Evolutionary conservation across 2,113 vertebrate genomes (phyloP), one percentile per base, ranked within the genome.

Genomic region (Prochilodus magdalenae): DNA sequence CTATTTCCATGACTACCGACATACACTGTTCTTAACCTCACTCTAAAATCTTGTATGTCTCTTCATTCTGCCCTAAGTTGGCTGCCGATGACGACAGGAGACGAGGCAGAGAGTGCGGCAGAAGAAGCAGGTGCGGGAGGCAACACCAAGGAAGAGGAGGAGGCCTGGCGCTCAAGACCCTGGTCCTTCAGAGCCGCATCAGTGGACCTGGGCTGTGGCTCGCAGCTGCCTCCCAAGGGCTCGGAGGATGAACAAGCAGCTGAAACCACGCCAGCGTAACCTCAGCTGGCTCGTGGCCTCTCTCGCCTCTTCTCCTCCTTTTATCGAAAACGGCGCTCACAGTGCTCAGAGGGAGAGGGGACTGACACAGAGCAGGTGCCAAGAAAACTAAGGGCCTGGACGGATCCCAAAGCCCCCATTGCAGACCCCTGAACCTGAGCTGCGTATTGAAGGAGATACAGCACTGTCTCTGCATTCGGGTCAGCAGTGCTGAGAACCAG

Each of bases 61-160:
- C 59, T 0, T 60, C 20, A n/a, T 69, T 86, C 20, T 82, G 44
- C 87, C 15, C 13, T 55, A 87, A 97, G 97, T n/a, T 78, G 49
- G 85, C 88, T 92, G 93, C 92, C 94, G n/a, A 99, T 99, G 98
- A 98, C 97, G 79, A 99, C 98, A 95, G n/a, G n/a, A n/a, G 97
- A 99, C 86, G 93, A 95, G 89, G 91, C 89, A 0, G 92, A 93
- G 76, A 93, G 95, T 92, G 93, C 95, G 93, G n/a, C 89, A 93
- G 89, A 92, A 91, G 86, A 92, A 91, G 84, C 89, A 77, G 69
- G 85, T 91, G 0, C 84, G 75, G 44, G 85, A 87, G n/a, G 88
- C 86, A 1, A 91, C 95, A 44, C 79, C 95, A 93, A n/a, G 82
- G 87, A 92, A 90, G 90, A 91, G 76, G 90, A 92, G 80, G 78